phyloP scores from a whole-genome alignment of 2,797 vertebrate genomes.

The Eulemur mongoz region DNA sequence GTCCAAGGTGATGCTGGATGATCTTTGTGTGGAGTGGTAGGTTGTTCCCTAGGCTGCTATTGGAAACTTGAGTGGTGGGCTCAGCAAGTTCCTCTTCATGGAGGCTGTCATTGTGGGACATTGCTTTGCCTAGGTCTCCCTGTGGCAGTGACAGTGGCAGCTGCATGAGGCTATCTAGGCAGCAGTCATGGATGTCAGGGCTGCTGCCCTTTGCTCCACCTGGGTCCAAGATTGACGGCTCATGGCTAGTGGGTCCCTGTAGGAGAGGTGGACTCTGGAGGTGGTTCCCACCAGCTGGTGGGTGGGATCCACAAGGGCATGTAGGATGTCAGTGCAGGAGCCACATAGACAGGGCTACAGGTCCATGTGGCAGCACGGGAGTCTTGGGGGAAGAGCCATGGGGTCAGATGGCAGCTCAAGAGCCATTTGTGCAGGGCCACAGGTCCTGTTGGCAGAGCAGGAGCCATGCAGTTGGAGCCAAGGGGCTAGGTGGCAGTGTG shows the following conservation, averaged over 20 bases:
- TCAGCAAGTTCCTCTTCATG: not conserved
- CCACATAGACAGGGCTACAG: not conserved
- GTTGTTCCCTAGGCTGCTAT: not conserved
- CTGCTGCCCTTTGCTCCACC: not conserved
- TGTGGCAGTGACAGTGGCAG: not conserved
- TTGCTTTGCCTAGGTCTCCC: not conserved
- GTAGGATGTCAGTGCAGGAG: not conserved
- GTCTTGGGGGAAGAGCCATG: not conserved
- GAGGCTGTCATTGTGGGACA: no score
- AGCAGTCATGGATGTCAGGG: not conserved
- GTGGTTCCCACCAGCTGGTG: not conserved
- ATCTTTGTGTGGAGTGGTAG: not conserved
- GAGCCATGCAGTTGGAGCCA: not conserved
- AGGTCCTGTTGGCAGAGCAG: not conserved
- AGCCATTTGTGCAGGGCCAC: not conserved
- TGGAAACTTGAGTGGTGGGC: not conserved
- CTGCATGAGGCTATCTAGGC: not conserved
- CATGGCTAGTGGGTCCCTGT: not conserved
- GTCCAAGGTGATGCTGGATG: not conserved
- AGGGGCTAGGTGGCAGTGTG: not conserved
- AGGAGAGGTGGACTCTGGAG: not conserved
- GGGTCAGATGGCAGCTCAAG: not conserved
- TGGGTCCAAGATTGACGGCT: not conserved
- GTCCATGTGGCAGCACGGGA: not conserved
- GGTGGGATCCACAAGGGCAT: not conserved